A percentile compares a stretch with the other conserved stretches of the same genome.
phyloP scores from a whole-genome alignment of 2,888 invertebrate species.

The Lasioglossum figueresi region DNA sequence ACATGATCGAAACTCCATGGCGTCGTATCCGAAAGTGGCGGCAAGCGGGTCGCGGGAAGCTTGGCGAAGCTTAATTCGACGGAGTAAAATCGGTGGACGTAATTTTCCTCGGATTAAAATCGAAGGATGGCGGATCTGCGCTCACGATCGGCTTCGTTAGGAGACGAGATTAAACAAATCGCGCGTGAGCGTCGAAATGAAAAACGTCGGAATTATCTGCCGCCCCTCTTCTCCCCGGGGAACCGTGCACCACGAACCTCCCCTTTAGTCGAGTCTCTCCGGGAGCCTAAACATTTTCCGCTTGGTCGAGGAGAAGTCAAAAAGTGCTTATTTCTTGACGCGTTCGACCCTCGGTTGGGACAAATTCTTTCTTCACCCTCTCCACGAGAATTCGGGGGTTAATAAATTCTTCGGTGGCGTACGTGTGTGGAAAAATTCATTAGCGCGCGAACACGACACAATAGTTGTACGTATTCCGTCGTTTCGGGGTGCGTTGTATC shows the following conservation, averaged over 20 bases:
- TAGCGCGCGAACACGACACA: not conserved
- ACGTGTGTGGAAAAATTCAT: conserved; percentile 1
- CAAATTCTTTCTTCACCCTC: not conserved
- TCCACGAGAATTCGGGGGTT: not conserved
- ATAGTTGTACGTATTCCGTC: not conserved
- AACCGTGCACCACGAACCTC: not conserved
- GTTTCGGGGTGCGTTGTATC: not conserved
- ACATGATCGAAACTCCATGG: conserved; percentile 29
- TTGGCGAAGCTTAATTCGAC: conserved; percentile 48
- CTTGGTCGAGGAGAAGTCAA: not conserved
- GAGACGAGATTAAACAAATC: conserved; percentile 63
- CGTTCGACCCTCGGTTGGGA: not conserved
- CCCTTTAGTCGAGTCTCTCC: not conserved
- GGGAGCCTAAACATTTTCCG: not conserved
- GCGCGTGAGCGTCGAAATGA: conserved; percentile 60
- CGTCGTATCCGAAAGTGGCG: not conserved
- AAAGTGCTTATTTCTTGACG: conserved; percentile 2
- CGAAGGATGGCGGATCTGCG: conserved; percentile 44
- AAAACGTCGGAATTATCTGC: conserved; percentile 56
- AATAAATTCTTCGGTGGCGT: not conserved
- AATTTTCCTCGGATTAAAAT: conserved; percentile 65
- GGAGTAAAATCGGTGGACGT: conserved; percentile 54
- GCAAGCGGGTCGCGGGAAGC: not conserved
- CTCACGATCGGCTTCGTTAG: conserved; percentile 64
- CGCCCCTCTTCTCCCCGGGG: not conserved